Evolutionary conservation across 2,888 invertebrate genomes (phyloP).

Genomic region (Bursaphelenchus okinawaensis): DNA sequence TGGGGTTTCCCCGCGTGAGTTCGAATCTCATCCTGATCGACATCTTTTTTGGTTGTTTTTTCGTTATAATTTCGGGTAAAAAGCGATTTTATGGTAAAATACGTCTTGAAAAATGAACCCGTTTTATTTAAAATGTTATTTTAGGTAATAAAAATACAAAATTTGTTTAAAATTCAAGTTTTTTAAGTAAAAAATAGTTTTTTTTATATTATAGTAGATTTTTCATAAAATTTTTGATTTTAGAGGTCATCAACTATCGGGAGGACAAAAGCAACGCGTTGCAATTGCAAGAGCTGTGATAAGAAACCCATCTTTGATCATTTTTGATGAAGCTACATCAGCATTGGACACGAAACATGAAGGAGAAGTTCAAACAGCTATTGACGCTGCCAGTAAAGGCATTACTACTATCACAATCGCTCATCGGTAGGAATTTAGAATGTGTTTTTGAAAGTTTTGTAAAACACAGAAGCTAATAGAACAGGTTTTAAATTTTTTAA

Average conservation of each 20-base stretch:
- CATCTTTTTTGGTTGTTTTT: not conserved
- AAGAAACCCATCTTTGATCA: conserved; percentile 32
- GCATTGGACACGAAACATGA: conserved; percentile 53
- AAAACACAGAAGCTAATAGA: not conserved
- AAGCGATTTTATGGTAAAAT: not conserved
- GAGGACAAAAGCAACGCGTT: conserved; percentile 55
- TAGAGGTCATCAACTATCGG: conserved; percentile 30
- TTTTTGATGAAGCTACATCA: conserved; percentile 51
- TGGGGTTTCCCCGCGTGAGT: conserved; percentile 57
- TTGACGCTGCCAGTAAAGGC: conserved; percentile 52
- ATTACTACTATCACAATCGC: conserved; percentile 55
- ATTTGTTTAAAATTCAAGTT: too few species aligned
- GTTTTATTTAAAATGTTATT: too few species aligned
- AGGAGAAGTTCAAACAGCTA: conserved; percentile 53
- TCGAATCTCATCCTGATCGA: conserved; percentile 48
- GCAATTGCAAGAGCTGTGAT: conserved; percentile 53
- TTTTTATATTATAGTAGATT: not conserved
- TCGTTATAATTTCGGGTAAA: not conserved
- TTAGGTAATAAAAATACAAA: too few species aligned
- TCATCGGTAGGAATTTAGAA: conserved; percentile 33
- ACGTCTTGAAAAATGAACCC: too few species aligned
- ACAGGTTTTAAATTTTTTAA: not conserved
- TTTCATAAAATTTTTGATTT: not conserved
- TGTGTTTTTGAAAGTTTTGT: not conserved
- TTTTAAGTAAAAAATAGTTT: not conserved